Evolutionary conservation across 2,797 vertebrate species (phyloP).

Genomic region (Acridotheres tristis): DNA sequence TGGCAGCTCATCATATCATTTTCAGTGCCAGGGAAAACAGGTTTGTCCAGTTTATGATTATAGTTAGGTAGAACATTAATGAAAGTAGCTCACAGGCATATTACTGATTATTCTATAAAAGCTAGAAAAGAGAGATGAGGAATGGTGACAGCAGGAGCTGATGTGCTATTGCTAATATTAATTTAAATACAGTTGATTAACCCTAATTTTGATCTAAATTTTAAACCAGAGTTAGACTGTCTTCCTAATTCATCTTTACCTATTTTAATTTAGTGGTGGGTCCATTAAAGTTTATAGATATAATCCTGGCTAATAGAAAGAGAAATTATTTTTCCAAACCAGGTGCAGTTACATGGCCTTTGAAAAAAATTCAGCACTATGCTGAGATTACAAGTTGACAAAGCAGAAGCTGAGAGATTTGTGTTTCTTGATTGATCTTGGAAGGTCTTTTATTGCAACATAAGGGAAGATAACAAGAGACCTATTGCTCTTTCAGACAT

Average conservation of each 20-base stretch:
- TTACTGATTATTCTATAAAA: neutral
- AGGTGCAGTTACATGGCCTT: neutral
- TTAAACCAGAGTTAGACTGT: neutral
- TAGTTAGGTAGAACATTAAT: neutral
- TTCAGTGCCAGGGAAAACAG: neutral
- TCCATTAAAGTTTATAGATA: neutral
- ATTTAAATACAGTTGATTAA: neutral
- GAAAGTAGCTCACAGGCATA: neutral
- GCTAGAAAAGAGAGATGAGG: neutral
- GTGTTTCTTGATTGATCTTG: neutral
- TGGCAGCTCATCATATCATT: neutral
- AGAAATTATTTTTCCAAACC: neutral
- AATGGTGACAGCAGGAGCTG: neutral
- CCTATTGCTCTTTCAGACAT: neutral
- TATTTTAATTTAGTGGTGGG: neutral
- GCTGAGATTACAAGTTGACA: neutral
- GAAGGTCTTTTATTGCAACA: neutral
- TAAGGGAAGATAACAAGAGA: neutral
- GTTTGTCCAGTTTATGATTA: neutral
- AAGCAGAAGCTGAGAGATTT: neutral
- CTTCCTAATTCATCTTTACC: neutral
- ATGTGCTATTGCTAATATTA: neutral
- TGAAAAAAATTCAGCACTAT: neutral
- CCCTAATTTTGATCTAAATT: neutral
- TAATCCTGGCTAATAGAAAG: neutral